Evolutionary conservation across 2,797 vertebrate species (phyloP).

Genomic region (Gobionotothen gibberifrons): DNA sequence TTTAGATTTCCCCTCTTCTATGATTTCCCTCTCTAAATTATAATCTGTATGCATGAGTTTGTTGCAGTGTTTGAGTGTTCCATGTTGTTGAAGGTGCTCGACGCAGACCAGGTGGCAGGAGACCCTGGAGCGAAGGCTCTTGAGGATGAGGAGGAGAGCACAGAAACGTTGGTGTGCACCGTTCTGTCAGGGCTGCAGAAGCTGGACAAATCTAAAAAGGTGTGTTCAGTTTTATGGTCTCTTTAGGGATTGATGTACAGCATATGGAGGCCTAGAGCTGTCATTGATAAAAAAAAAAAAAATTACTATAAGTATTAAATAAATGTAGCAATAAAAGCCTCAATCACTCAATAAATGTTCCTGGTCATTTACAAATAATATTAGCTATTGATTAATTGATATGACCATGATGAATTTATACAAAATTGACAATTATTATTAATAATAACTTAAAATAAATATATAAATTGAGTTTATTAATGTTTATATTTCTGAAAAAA

Average conservation of each 20-base stretch:
- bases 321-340: too few species aligned
- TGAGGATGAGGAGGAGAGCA: conserved; percentile 57
- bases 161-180: conserved; percentile 60
- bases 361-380: too few species aligned
- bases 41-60: neutral
- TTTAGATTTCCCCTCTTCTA: neutral
- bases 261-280: neutral
- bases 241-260: neutral
- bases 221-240: conserved; percentile 25
- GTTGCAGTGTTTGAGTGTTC: neutral
- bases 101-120: neutral
- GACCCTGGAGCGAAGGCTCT: neutral
- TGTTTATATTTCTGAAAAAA: too few species aligned
- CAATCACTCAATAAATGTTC: too few species aligned
- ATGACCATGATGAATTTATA: too few species aligned
- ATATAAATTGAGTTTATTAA: too few species aligned
- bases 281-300: too few species aligned
- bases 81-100: conserved; percentile 57
- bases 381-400: too few species aligned
- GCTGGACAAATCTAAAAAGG: conserved; percentile 69
- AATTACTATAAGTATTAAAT: too few species aligned
- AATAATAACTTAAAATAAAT: too few species aligned
- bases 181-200: conserved; percentile 71
- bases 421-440: too few species aligned
- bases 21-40: neutral